Base-by-base conservation (phyloP, 2,888 invertebrate species). In the Syrphus vitripennis region DNA sequence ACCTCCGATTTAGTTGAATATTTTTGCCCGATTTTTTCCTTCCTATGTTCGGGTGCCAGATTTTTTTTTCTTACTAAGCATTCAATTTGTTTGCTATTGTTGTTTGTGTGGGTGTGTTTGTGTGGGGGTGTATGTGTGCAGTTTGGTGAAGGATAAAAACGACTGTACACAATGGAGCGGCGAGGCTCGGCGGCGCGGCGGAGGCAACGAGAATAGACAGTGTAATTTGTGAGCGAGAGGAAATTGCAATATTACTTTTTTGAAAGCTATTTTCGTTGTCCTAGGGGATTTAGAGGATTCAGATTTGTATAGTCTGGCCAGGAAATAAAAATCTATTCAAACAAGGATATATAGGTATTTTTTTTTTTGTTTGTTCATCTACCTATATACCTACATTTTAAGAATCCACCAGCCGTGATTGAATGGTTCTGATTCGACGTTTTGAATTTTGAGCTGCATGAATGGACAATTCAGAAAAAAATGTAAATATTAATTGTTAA, bases 61-160 rank as follows among this genome's bases (percentile, higher is more conserved):
- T 26, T 57, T n/a, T 14, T 61, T 59, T 45, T 70, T 61, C 40
- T 59, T 61, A 74, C 74, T 65, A 72, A 72, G 72, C 55, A 83
- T 83, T 84, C 81, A 80, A 84, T 84, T 84, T 81, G 81, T 76
- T 81, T 21, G 75, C 50, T 55, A 75, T 80, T 83, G 74, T 69
- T 40, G 67, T 74, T 53, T 19, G 29, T 19, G 45, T 19, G 9
- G n/a, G 6, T 29, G 12, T 26, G 16, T 31, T 16, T 19, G 29
- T 19, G 45, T 19, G 9, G n/a, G 6, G 16, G 12, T 26, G 16
- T 31, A n/a, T n/a, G n/a, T n/a, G n/a, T n/a, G n/a, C 12, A 2
- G 6, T 40, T 63, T 45, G 19, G 65, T 21, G 48, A 21, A 50
- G 40, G 48, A 77, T 45, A 57, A 40, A 57, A 65, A 45, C n/a